Percentiles rank a stretch among this genome's conserved stretches.
These are phyloP conservation scores for Prenolepis imparis DNA, from an alignment of 2,888 invertebrate genomes.

Conservation along the genomic window DNA sequence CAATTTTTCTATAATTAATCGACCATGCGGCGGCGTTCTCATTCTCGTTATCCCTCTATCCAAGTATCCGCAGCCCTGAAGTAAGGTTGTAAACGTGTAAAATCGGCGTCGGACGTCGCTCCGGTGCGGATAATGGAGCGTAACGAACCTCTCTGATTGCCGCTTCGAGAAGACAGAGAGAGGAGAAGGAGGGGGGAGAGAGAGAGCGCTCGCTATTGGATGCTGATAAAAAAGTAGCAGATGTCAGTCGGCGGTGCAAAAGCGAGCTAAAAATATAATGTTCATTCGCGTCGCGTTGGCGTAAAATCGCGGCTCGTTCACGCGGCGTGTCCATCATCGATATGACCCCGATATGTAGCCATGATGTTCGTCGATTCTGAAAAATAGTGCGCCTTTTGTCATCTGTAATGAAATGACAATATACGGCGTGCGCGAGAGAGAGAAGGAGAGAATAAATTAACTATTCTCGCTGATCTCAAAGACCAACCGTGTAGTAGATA, in stretches of 20 bases:
- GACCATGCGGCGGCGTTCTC: conserved; percentile 27
- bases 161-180: conserved; percentile 2
- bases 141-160: conserved; percentile 71
- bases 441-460: conserved; percentile 16
- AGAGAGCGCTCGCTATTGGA: conserved; percentile 47
- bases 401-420: conserved; percentile 56
- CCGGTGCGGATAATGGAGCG: conserved; percentile 60
- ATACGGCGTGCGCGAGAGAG: neutral
- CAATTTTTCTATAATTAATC: conserved; percentile 43
- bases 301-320: conserved; percentile 76
- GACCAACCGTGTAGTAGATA: neutral
- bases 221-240: conserved; percentile 69
- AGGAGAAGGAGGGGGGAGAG: neutral
- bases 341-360: conserved; percentile 79
- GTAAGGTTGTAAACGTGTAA: conserved; percentile 31
- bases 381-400: conserved; percentile 65
- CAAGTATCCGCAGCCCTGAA: conserved; percentile 18
- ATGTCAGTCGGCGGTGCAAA: conserved; percentile 67
- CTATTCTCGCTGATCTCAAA: neutral
- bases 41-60: conserved; percentile 30
- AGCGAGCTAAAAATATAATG: conserved; percentile 77
- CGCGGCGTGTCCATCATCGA: conserved; percentile 77
- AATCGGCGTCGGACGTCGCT: conserved; percentile 25
- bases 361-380: conserved; percentile 67
- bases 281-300: conserved; percentile 75